Evolutionary conservation across 1,140 invertebrate genomes (phyloP), one percentile per base, ranked within the genome.

Genomic region (Dreissena polymorpha): DNA sequence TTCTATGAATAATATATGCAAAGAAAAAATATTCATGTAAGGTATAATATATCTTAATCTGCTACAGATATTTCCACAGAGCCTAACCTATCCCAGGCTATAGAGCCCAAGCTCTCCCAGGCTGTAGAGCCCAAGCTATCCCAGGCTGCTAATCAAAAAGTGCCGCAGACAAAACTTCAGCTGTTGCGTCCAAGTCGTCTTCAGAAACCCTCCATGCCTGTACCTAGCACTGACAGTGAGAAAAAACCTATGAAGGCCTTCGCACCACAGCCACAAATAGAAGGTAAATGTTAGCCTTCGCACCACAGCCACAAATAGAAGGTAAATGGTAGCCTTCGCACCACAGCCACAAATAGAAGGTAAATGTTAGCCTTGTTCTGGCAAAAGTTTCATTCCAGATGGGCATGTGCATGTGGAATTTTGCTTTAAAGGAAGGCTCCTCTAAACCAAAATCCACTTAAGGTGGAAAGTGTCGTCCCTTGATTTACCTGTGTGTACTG

Each of bases 181-280:
- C 29, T 76, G 27, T 63, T 67, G 55, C 75, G 69, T 21, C 72
- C 80, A 39, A 67, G 70, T 18, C 25, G 23, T 39, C 29, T 76
- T 7, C 80, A 83, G 29, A 72, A 50, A 57, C 72, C 72, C 13
- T 10, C 57, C 5, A n/a, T 25, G 18, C 70, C 29, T 6, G 76
- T 70, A 5, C 16, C n/a, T 7, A 57, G 65, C 57, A 53, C 49
- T 21, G 51, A 55, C 0, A 72, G 65, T 49, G 27, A 50, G 23
- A 77, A 68, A 21, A 76, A 77, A n/a, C 81, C 81, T 10, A 60
- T 83, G 50, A 83, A 83, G 57, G 81, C 81, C 25, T 83, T 83
- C 50, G 68, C 51, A 39, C 80, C 80, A 18, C 27, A 27, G 50
- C 55, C 27, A 6, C 39, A 5, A 39, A 39, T 39, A 2, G 39